Evolutionary conservation across 1,140 invertebrate species (phyloP).

Genomic region (Metaphire vulgaris): DNA sequence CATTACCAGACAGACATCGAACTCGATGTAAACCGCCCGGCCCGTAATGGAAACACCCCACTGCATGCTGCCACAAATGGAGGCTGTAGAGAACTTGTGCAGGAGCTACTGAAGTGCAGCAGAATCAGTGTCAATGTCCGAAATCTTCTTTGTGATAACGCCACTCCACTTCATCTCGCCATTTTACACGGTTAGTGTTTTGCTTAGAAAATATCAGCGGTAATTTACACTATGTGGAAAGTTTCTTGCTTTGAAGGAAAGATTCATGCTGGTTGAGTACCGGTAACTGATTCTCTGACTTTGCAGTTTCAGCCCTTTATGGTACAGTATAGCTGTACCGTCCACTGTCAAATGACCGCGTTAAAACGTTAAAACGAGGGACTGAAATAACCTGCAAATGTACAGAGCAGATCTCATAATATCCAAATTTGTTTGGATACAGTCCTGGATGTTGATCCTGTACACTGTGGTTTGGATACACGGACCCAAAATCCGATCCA

Average conservation of each 20-base stretch:
- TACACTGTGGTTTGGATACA: not conserved
- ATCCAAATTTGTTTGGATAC: not conserved
- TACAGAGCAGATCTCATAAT: too few relatives aligned
- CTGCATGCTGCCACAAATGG: conserved; percentile 49
- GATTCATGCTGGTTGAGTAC: not conserved
- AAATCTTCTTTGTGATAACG: conserved; percentile 47
- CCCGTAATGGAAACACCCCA: conserved; percentile 49
- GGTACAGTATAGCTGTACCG: not conserved
- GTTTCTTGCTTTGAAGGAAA: not conserved
- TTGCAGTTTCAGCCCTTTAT: not conserved
- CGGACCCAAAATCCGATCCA: not conserved
- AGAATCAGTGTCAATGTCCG: conserved; percentile 40
- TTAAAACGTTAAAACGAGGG: not conserved
- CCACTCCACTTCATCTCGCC: conserved; percentile 49
- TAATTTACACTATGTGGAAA: not conserved
- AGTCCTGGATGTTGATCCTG: not conserved
- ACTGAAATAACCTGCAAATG: too few relatives aligned
- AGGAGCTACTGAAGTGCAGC: conserved; percentile 36
- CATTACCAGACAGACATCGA: conserved; percentile 37
- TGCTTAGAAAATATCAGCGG: too few relatives aligned
- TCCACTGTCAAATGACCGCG: not conserved
- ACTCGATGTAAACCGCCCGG: conserved; percentile 39
- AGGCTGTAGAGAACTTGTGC: conserved; percentile 40
- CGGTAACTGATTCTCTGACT: too few relatives aligned
- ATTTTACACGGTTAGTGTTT: conserved; percentile 49